Conservation (phyloP, 2,113 vertebrate genomes). For the Laticauda colubrina region DNA sequence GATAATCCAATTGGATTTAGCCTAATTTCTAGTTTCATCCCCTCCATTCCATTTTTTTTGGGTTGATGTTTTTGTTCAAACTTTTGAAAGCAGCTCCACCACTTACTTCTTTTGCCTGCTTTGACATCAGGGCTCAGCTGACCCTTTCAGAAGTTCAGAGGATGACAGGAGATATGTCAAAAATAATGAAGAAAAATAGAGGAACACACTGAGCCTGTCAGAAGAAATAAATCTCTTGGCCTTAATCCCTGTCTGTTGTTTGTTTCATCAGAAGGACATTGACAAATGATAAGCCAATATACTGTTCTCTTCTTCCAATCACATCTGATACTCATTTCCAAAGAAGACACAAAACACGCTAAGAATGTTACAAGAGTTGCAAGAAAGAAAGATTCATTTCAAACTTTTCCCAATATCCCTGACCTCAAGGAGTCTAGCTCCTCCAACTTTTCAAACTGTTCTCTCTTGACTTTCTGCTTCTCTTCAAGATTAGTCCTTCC, state of each 20-base stretch:
- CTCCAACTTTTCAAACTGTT: background rate
- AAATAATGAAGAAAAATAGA: slow-evolving; percentile 37
- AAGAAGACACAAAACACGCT: background rate
- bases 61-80: background rate
- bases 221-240: slow-evolving; percentile 26
- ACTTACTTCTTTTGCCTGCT: background rate
- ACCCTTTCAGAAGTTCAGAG: slow-evolving; percentile 26
- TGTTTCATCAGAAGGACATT: background rate
- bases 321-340: accelerated
- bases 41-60: accelerated
- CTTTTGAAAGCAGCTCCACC: slow-evolving; percentile 12
- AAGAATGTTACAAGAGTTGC: background rate
- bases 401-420: background rate
- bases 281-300: background rate
- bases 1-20: accelerated
- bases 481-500: background rate
- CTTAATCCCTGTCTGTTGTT: slow-evolving; percentile 17
- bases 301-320: background rate
- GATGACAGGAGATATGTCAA: slow-evolving; percentile 33
- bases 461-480: background rate
- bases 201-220: background rate
- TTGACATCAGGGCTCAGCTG: background rate
- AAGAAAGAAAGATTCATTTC: slow-evolving; percentile 18
- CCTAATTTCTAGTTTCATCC: background rate
- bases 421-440: slow-evolving; percentile 7